Conservation (phyloP, 1,140 invertebrate genomes). For the Drosophila punjabiensis region DNA sequence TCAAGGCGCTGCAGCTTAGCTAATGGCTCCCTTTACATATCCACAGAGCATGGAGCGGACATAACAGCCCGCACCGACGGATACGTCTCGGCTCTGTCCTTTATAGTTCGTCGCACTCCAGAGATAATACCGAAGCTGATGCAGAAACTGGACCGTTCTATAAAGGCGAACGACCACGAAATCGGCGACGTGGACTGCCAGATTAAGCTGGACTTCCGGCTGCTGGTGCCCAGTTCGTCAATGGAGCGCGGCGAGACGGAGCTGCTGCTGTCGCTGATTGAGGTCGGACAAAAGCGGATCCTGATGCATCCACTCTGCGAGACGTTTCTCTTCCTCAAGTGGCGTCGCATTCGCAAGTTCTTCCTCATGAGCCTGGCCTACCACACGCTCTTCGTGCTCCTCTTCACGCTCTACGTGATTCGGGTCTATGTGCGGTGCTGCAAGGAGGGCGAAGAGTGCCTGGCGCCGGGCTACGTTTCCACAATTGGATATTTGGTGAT, state of each 20-base stretch:
- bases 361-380: constrained; percentile 92
- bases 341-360: constrained; percentile 93
- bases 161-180: constrained; percentile 92
- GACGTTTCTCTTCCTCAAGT: constrained; percentile 93
- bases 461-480: constrained; percentile 86
- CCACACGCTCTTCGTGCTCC: constrained; percentile 90
- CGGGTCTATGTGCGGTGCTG: constrained; percentile 86
- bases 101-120: constrained; percentile 92
- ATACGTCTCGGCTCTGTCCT: constrained; percentile 91
- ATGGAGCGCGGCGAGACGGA: constrained; percentile 89
- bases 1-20: background rate
- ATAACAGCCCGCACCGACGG: constrained; percentile 93
- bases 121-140: constrained; percentile 91
- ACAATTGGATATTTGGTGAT: constrained; percentile 88
- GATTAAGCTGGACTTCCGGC: constrained; percentile 91
- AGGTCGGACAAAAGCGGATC: constrained; percentile 91
- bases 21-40: background rate
- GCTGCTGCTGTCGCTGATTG: constrained; percentile 90
- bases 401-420: constrained; percentile 90
- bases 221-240: constrained; percentile 87
- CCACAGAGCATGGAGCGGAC: constrained; percentile 90
- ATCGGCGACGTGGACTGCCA: constrained; percentile 93
- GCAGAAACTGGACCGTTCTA: constrained; percentile 90
- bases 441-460: constrained; percentile 77
- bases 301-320: constrained; percentile 93